These are phyloP conservation scores for Hydra vulgaris DNA, from an alignment of 30 jellyfish, hydroid and myxozoan species.

Conservation along the genomic window DNA sequence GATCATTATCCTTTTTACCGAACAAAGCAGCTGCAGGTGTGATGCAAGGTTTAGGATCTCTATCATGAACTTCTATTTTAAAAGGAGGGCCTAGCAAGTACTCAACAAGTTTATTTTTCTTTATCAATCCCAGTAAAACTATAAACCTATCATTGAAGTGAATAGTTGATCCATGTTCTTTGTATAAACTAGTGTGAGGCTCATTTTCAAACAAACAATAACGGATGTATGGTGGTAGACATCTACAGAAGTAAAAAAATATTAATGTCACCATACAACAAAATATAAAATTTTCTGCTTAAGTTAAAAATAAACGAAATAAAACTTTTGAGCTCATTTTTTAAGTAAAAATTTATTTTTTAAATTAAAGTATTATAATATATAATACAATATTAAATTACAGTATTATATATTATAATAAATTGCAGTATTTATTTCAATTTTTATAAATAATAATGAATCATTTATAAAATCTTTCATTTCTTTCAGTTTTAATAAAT, in stretches of 20 bases:
- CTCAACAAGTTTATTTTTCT: conserved; percentile 58
- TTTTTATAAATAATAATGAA: no score
- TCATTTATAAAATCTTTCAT: no score
- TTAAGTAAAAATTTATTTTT: no score
- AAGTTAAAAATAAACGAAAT: no score
- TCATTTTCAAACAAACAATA: conserved; percentile 52
- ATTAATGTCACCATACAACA: no score
- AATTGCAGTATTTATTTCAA: no score
- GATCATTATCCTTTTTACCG: conserved; percentile 57
- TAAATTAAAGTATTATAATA: no score
- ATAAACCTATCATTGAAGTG: conserved; percentile 61
- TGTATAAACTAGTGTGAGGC: conserved; percentile 40
- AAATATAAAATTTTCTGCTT: no score
- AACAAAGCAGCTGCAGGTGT: conserved; percentile 38
- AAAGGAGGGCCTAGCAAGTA: conserved; percentile 78
- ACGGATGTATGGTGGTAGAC: conserved; percentile 58
- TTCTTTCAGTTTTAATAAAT: no score
- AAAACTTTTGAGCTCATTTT: no score
- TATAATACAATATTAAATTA: no score
- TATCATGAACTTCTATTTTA: conserved; percentile 75
- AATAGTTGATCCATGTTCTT: conserved; percentile 43
- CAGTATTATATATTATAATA: no score
- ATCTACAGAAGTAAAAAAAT: conserved; percentile 40
- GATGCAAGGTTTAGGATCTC: conserved; percentile 49
- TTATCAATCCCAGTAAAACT: conserved; percentile 53